Percentiles rank a stretch among this genome's conserved stretches.
These are phyloP conservation scores for Tillus elongatus DNA, from an alignment of 2,888 invertebrate genomes.

Conservation along the genomic window DNA sequence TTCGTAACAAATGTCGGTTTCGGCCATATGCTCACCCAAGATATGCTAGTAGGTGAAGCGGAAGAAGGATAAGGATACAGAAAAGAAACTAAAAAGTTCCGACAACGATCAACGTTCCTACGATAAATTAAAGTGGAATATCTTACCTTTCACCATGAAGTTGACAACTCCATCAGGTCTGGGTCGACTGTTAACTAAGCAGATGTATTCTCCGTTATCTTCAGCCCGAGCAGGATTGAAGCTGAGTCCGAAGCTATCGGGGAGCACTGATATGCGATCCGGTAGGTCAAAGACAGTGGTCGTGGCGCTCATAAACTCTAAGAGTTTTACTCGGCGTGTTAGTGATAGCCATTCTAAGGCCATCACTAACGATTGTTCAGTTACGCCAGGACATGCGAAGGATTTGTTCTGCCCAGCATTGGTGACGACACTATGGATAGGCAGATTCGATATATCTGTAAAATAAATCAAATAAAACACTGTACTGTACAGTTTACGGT, in stretches of 20 bases:
- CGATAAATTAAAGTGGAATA: no score
- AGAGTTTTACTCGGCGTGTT: slow-evolving; percentile 42
- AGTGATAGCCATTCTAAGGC: slow-evolving; percentile 53
- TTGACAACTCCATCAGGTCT: slow-evolving; percentile 56
- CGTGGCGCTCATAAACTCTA: slow-evolving; percentile 46
- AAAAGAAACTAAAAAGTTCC: no score
- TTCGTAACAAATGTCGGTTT: no score
- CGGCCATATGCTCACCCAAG: no score
- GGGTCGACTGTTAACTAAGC: slow-evolving; percentile 58
- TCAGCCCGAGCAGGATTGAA: slow-evolving; percentile 54
- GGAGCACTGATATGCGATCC: slow-evolving; percentile 49
- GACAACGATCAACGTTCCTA: no score
- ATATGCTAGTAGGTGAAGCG: no score
- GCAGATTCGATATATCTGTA: slow-evolving; percentile 53
- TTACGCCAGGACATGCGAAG: slow-evolving; percentile 58
- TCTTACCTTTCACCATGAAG: slow-evolving; percentile 59
- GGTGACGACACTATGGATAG: slow-evolving; percentile 50
- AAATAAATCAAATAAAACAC: slow-evolving; percentile 25
- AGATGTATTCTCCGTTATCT: slow-evolving; percentile 59
- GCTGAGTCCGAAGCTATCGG: slow-evolving; percentile 53
- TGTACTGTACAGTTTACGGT: slow-evolving; percentile 14
- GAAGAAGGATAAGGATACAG: no score
- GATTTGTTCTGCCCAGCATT: slow-evolving; percentile 59
- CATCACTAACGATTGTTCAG: slow-evolving; percentile 55
- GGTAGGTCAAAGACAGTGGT: slow-evolving; percentile 47